phyloP scores from a whole-genome alignment of 2,797 vertebrate species.

The Phrynocephalus vlangalii region DNA sequence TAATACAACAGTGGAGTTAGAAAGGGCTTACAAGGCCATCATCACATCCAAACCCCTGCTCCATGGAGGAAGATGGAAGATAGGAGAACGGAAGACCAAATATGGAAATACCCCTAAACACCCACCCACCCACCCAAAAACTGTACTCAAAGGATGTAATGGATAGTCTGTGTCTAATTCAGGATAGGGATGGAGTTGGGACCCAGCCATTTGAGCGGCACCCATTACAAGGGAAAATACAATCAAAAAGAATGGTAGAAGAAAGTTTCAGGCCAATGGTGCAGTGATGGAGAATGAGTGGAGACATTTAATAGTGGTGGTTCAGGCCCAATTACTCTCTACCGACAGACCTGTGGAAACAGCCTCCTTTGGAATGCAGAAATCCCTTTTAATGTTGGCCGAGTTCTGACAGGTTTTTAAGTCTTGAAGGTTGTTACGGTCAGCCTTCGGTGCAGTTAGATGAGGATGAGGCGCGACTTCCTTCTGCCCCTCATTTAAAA shows the following conservation, averaged over 20 bases:
- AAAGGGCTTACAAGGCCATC: no score
- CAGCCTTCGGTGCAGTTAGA: slow-evolving; percentile 15
- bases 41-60: no score
- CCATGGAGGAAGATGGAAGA: no score
- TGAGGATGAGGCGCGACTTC: slow-evolving; percentile 5
- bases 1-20: background rate
- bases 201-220: no score
- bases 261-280: background rate
- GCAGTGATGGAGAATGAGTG: background rate
- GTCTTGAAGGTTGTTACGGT: slow-evolving; percentile 9
- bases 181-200: no score
- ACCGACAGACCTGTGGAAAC: background rate
- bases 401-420: background rate
- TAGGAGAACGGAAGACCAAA: background rate
- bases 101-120: no score
- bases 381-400: background rate
- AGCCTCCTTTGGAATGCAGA: background rate
- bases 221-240: no score
- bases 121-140: no score
- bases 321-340: background rate
- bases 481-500: slow-evolving; percentile 42
- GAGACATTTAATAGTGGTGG: background rate
- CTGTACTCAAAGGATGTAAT: no score
- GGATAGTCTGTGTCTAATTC: no score
- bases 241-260: no score